Evolutionary conservation across 2,113 vertebrate genomes (phyloP).

Genomic region (Sylvilagus bachmani): DNA sequence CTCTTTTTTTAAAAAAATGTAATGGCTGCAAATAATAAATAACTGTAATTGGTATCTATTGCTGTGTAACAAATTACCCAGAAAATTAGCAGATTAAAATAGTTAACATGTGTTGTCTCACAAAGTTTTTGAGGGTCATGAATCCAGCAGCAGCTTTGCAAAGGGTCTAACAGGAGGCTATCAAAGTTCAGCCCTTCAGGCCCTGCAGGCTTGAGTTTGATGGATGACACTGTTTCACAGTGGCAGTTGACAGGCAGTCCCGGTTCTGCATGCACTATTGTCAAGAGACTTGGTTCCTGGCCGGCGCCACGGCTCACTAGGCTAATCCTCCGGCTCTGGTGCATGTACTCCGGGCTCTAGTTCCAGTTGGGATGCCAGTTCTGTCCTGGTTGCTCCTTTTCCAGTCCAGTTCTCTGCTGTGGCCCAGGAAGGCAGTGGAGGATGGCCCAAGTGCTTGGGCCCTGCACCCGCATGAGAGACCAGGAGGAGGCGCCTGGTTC

Average conservation of each 20-base stretch:
- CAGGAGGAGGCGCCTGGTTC: too few species aligned
- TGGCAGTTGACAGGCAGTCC: not conserved
- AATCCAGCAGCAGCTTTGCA: not conserved
- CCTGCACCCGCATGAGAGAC: too few species aligned
- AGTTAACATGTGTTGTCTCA: not conserved
- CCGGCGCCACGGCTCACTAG: too few species aligned
- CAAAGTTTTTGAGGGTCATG: not conserved
- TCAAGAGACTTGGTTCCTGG: not conserved
- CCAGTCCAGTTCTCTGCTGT: too few species aligned
- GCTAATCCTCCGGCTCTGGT: too few species aligned
- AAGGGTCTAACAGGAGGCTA: not conserved
- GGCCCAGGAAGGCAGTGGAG: too few species aligned
- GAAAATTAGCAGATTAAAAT: not conserved
- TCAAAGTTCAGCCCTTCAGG: not conserved
- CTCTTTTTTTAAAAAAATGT: too few species aligned
- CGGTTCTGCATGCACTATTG: not conserved
- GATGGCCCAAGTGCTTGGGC: too few species aligned
- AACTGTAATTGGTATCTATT: not conserved
- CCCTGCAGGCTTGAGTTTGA: not conserved
- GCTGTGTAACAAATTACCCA: not conserved
- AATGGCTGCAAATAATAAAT: not conserved
- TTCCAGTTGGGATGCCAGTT: too few species aligned
- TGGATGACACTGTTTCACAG: not conserved
- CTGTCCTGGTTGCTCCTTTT: too few species aligned
- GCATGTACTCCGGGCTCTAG: too few species aligned